Conservation (phyloP, 2,888 invertebrate species). For the Clitarchus hookeri region DNA sequence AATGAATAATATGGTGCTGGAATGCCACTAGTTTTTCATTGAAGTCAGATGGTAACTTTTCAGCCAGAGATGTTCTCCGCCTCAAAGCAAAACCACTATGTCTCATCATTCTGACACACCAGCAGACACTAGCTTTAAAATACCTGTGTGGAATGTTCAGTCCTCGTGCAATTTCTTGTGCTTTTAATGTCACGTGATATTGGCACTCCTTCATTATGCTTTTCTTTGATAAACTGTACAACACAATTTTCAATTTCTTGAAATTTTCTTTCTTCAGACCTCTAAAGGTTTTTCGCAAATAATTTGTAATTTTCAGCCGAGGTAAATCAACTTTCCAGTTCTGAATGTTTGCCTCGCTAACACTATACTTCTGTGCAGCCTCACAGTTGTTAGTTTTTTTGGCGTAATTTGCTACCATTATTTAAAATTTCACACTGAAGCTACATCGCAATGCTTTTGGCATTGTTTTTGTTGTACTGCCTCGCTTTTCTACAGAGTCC, state of each 20-base stretch:
- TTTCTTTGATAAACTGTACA: not conserved
- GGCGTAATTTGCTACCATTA: too few species aligned
- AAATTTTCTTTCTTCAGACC: not conserved
- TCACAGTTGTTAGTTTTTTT: too few species aligned
- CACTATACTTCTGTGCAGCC: too few species aligned
- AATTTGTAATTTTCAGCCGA: conserved; percentile 20
- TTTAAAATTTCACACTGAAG: not conserved
- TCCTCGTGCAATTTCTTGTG: not conserved
- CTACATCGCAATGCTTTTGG: not conserved
- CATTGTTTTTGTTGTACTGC: too few species aligned
- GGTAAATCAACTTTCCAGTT: not conserved
- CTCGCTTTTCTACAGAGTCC: too few species aligned
- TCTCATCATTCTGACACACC: not conserved
- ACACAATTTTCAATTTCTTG: not conserved
- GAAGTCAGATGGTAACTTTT: conserved; percentile 15
- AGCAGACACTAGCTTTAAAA: not conserved
- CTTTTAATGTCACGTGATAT: not conserved
- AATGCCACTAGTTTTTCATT: conserved; percentile 31
- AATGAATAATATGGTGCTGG: conserved; percentile 29
- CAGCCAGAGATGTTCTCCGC: not conserved
- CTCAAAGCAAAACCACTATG: not conserved
- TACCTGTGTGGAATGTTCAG: not conserved
- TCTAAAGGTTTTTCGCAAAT: not conserved
- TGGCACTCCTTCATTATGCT: not conserved
- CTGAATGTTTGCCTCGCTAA: not conserved